Evolutionary conservation across 2,888 invertebrate genomes (phyloP).

Genomic region (Brachyptera putata): DNA sequence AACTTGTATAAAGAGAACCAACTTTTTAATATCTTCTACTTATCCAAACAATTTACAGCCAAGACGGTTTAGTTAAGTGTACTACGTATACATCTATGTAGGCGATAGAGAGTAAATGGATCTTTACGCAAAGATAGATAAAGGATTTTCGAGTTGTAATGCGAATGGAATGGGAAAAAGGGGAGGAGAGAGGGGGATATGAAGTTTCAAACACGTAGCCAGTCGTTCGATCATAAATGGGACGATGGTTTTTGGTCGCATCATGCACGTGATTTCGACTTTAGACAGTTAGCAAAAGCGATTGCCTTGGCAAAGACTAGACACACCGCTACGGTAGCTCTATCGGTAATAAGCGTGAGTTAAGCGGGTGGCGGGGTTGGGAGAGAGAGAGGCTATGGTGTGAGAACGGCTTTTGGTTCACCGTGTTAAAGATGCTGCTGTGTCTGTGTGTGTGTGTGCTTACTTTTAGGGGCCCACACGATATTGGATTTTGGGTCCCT

Average conservation of each 20-base stretch:
- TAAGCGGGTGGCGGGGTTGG: neutral
- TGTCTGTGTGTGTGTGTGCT: conserved; percentile 15
- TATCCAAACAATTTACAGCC: neutral
- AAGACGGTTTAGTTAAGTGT: neutral
- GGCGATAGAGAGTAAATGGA: neutral
- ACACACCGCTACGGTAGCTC: neutral
- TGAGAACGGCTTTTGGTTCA: conserved; percentile 1
- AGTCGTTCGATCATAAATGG: conserved; percentile 27
- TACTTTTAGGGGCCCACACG: conserved; percentile 28
- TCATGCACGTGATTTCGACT: conserved; percentile 22
- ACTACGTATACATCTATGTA: neutral
- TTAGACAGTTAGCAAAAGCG: conserved; percentile 21
- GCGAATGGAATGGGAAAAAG: neutral
- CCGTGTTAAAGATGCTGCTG: conserved; percentile 16
- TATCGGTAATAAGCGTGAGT: neutral
- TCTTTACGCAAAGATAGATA: conserved; percentile 5
- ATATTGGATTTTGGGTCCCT: conserved; percentile 31
- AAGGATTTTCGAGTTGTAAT: neutral
- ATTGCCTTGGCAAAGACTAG: neutral
- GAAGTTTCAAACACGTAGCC: conserved; percentile 29
- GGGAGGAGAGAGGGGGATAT: conserved; percentile 1
- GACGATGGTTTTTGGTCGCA: conserved; percentile 15
- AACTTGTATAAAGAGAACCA: too few relatives aligned
- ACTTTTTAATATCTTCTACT: neutral
- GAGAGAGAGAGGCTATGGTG: neutral